Base-by-base conservation (phyloP, 2,797 vertebrate species). In the Smutsia temminckii region DNA sequence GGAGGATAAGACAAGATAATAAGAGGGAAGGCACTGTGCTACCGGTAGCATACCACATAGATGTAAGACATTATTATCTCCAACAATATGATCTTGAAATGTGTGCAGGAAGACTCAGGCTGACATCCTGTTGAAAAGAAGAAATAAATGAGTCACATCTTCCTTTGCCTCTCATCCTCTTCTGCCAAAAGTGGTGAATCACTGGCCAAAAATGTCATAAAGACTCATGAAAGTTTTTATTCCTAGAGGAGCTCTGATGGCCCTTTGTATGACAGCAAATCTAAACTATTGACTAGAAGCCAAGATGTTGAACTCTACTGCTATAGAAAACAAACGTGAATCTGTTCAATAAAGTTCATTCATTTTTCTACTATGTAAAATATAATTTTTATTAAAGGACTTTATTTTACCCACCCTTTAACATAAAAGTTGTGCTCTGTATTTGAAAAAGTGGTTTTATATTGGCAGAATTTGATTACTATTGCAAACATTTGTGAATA, bases 151-250 rank as follows among this genome's bases (percentile, higher is more conserved):
- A 91, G 25, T 93, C 77, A 16, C 12, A 29, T 63, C 71, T 53
- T 8, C 63, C n/a, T 96, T 66, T 79, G 78, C 6, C 16, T 90
- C 53, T 34, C 78, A 85, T 1, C 21, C 5, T n/a, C n/a, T 95
- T 79, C 77, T 86, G 94, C 95, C 89, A 89, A 96, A 96, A 84
- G 79, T 61, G 27, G 40, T 90, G 87, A 96, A 32, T 96, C 87
- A 68, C 18, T 49, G 72, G 46, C 13, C 40, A 55, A 71, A 86
- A 89, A 85, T 57, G 46, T 91, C 81, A 40, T 12, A 53, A 85
- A 84, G 64, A 64, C 6, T 57, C 71, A 40, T 2, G 40, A 37
- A 75, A 59, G 42, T 51, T 57, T 96, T 87, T 83, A 29, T 81
- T 93, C 66, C 27, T 61, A 32, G 57, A 64, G 64, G 42, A 74